A percentile compares a stretch with the other conserved stretches of the same genome.
phyloP scores from a whole-genome alignment of 2,888 invertebrate species.

The Aporophyla lueneburgensis region DNA sequence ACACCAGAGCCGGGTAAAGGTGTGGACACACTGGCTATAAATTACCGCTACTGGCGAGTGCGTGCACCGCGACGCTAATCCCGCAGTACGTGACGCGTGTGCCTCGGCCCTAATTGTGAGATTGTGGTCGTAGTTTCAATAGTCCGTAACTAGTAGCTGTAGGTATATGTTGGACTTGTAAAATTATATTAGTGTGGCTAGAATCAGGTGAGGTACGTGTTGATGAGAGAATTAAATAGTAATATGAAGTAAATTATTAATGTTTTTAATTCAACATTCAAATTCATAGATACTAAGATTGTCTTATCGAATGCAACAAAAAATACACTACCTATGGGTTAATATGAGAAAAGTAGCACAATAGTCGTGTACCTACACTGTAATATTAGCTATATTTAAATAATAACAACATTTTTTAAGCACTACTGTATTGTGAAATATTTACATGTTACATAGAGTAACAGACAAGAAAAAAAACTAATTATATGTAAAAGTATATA shows the following conservation, averaged over 20 bases:
- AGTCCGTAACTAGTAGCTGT: constrained; percentile 56
- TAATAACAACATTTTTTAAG: too few species aligned
- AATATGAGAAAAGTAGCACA: too few species aligned
- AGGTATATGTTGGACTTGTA: constrained; percentile 17
- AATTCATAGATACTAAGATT: neutral
- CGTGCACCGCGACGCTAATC: constrained; percentile 78
- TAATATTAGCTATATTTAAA: too few species aligned
- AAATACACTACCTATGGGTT: neutral
- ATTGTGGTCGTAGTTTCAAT: constrained; percentile 66
- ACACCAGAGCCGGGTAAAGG: constrained; percentile 82
- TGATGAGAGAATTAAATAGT: neutral
- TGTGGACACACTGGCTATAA: constrained; percentile 82
- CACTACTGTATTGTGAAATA: too few species aligned
- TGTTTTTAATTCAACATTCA: neutral
- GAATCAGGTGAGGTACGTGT: constrained; percentile 30
- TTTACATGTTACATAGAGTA: too few species aligned
- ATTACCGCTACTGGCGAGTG: constrained; percentile 74
- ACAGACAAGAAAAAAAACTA: too few species aligned
- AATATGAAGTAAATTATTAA: too few species aligned
- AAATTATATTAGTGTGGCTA: constrained; percentile 35
- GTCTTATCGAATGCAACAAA: neutral
- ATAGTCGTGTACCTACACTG: too few species aligned
- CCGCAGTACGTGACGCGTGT: constrained; percentile 74
- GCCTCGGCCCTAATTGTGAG: constrained; percentile 71
- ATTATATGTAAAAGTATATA: too few species aligned